Evolutionary conservation across 2,888 invertebrate genomes (phyloP).

Genomic region (Rhogogaster chlorosoma): DNA sequence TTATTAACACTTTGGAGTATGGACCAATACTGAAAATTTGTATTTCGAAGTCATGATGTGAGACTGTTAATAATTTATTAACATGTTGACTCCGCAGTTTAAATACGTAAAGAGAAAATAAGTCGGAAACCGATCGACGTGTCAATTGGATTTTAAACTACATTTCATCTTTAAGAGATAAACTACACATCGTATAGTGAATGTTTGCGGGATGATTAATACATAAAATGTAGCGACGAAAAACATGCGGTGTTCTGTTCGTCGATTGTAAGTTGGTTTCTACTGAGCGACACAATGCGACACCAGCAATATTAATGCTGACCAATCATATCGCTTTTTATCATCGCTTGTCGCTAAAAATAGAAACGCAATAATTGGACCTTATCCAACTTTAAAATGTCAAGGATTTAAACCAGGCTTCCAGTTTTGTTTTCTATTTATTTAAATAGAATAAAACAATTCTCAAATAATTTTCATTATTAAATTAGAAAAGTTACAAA

Average conservation of each 20-base stretch:
- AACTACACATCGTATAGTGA: neutral
- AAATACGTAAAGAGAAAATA: neutral
- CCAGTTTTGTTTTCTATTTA: neutral
- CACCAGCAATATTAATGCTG: neutral
- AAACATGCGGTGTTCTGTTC: neutral
- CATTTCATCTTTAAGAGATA: conserved; percentile 18
- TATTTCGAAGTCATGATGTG: neutral
- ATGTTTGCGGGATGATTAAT: conserved; percentile 10
- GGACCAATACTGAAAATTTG: neutral
- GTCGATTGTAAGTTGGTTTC: neutral
- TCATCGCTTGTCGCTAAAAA: neutral
- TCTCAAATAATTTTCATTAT: neutral
- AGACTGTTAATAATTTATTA: conserved; percentile 16
- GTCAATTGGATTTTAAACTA: conserved; percentile 44
- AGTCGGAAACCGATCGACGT: conserved; percentile 16
- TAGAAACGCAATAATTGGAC: neutral
- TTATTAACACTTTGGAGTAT: neutral
- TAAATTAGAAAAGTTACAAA: neutral
- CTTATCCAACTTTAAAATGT: neutral
- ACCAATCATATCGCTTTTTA: neutral
- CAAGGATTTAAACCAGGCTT: neutral
- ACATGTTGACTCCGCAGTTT: conserved; percentile 27
- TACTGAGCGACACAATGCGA: neutral
- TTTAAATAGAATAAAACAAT: neutral
- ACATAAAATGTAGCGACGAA: neutral